Base-by-base conservation (phyloP, 2,113 vertebrate genomes). In the Cacatua alba region DNA sequence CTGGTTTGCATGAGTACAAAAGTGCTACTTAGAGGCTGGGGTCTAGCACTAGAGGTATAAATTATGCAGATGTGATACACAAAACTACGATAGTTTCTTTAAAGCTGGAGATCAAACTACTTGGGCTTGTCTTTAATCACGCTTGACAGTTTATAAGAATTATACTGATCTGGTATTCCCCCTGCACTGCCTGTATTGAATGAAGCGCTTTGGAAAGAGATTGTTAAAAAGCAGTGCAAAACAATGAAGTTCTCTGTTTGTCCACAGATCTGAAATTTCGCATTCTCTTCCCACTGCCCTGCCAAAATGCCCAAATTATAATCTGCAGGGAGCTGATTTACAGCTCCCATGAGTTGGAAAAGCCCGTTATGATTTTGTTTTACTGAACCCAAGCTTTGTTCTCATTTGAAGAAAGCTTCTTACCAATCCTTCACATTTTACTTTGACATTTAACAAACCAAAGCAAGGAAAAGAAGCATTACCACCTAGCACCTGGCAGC, bases 51-150 rank as follows among this genome's bases (percentile, higher is more conserved):
- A 82, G 64, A 87, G 53, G 79, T 72, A 90, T 76, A 55, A 75
- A 92, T 95, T 87, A 95, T 74, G 76, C 72, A 92, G 86, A 94
- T 90, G 69, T 59, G 46, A 88, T 86, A 82, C 35, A 82, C 65
- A 84, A 79, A 94, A 88, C 77, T 82, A 71, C 0, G 0, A 60
- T 17, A 64, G 57, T 69, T 95, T 82, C 80, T 86, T 95, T 94
- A 93, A 96, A 90, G 76, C 35, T 9, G 4, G 44, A 95, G 90
- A 95, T 94, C 88, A 93, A 95, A 95, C 90, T 68, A 14, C 39
- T 92, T 71, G 84, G 52, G 43, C 57, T 93, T 95, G 80, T 92
- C 90, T 94, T 96, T 95, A 92, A 93, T 95, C 85, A 71, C 0
- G 2, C 57, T 57, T 84, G 80, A 82, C 60, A 90, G 82, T 83